Conservation (phyloP, 1,140 invertebrate species). For the Brachionus manjavacas region DNA sequence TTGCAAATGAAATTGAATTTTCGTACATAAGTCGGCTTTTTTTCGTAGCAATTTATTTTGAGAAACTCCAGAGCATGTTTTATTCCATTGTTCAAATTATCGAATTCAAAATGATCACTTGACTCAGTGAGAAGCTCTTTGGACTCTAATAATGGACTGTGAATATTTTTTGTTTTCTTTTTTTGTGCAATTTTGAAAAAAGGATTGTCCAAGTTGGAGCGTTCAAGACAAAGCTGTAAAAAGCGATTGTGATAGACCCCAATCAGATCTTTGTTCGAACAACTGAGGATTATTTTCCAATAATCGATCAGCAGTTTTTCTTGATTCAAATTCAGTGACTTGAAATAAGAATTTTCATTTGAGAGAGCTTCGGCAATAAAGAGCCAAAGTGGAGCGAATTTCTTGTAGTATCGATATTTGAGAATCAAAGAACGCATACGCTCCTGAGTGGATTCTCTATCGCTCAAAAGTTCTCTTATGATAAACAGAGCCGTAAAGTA, state of each 20-base stretch:
- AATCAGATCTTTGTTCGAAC: background rate
- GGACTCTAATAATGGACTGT: background rate
- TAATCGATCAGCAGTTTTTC: background rate
- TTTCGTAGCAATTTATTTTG: background rate
- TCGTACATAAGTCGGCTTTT: background rate
- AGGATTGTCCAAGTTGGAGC: background rate
- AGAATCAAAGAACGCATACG: background rate
- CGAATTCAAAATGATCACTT: background rate
- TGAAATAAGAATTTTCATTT: background rate
- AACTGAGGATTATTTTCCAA: background rate
- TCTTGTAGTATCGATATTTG: conserved; percentile 4
- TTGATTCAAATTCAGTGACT: background rate
- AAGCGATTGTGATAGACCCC: background rate
- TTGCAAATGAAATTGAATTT: background rate
- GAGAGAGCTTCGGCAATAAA: background rate
- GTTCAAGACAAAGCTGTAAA: background rate
- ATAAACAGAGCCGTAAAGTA: background rate
- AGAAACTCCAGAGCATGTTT: background rate
- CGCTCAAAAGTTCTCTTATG: background rate
- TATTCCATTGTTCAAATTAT: background rate
- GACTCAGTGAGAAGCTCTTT: background rate
- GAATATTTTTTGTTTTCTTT: background rate
- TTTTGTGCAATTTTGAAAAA: background rate
- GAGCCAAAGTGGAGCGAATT: background rate
- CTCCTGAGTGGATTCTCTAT: background rate